A percentile compares a stretch with the other conserved stretches of the same genome.
phyloP scores from a whole-genome alignment of 1,140 invertebrate species.

The Metaphire vulgaris region DNA sequence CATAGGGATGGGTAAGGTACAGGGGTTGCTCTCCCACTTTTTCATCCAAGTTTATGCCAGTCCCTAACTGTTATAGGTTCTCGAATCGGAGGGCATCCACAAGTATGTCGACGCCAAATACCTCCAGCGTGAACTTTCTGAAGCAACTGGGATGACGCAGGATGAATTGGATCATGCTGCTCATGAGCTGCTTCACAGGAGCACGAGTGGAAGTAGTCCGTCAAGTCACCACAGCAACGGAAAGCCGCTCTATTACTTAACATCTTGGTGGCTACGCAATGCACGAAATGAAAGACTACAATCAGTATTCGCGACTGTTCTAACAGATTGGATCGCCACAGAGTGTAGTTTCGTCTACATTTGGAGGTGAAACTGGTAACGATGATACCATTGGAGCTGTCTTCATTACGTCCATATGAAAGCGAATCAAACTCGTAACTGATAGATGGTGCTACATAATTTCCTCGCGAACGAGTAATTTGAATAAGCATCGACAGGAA shows the following conservation, averaged over 20 bases:
- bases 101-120: constrained; percentile 89
- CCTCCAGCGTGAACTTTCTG: constrained; percentile 88
- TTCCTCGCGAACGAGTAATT: too few species aligned
- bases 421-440: too few species aligned
- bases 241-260: constrained; percentile 36
- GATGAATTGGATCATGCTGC: constrained; percentile 89
- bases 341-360: background rate
- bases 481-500: too few species aligned
- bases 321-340: background rate
- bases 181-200: constrained; percentile 59
- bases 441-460: too few species aligned
- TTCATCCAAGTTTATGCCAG: background rate
- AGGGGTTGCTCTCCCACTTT: too few species aligned
- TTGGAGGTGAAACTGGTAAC: background rate
- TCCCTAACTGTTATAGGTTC: constrained; percentile 59
- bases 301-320: constrained; percentile 36
- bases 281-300: constrained; percentile 44
- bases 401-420: background rate
- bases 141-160: constrained; percentile 87
- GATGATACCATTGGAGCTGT: background rate
- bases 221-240: constrained; percentile 4
- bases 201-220: constrained; percentile 5
- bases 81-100: constrained; percentile 83
- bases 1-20: too few species aligned
- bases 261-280: constrained; percentile 38